Evolutionary conservation across 2,113 vertebrate genomes (phyloP).

Genomic region (Indicator indicator): DNA sequence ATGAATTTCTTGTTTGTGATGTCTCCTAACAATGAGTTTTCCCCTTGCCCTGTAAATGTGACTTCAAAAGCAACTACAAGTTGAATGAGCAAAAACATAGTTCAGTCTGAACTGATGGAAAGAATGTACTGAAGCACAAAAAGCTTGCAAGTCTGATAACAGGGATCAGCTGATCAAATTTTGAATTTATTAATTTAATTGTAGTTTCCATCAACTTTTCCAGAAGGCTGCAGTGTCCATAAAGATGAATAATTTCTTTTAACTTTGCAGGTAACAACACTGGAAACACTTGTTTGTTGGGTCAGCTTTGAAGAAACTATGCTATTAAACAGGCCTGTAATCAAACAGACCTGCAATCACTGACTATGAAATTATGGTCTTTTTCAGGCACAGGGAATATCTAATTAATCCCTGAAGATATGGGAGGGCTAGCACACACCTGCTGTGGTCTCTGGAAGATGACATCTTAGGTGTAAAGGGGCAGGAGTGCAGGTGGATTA

Average conservation of each 20-base stretch:
- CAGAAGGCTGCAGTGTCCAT: not conserved
- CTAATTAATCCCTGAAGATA: not conserved
- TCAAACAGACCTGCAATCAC: not conserved
- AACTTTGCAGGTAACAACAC: not conserved
- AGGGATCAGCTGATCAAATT: not conserved
- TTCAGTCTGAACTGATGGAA: not conserved
- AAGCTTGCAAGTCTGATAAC: not conserved
- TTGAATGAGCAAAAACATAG: not conserved
- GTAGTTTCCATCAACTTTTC: not conserved
- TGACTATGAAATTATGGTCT: not conserved
- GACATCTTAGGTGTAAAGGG: not conserved
- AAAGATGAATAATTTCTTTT: not conserved
- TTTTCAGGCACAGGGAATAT: not conserved
- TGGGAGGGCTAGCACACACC: not conserved
- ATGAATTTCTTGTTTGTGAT: not conserved
- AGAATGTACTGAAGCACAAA: not conserved
- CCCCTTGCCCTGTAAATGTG: not conserved
- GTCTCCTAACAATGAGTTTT: not conserved
- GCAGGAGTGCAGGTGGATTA: not conserved
- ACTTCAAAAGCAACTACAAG: not conserved
- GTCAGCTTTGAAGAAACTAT: slow-evolving; percentile 16
- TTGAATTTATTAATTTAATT: not conserved
- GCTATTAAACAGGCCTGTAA: slow-evolving; percentile 16
- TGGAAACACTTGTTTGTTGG: not conserved
- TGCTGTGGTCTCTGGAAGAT: not conserved